Percentiles rank a stretch among this genome's conserved stretches.
Conservation (phyloP, 1,140 invertebrate species). For the Heliconius hermathena region DNA sequence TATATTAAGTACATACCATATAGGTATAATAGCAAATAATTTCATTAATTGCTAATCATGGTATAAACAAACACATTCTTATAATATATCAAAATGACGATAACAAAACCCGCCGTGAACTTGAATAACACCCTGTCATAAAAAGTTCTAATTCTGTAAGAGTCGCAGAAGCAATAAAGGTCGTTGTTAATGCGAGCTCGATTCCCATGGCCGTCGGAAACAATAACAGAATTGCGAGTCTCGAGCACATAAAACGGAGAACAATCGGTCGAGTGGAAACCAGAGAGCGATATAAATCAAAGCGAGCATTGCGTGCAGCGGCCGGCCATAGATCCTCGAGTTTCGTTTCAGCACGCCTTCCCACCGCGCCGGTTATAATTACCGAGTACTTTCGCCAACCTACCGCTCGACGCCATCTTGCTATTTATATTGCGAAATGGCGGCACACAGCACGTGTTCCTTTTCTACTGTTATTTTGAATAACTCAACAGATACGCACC, state of each 20-base stretch:
- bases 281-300: conserved; percentile 79
- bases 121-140: conserved; percentile 37
- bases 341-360: conserved; percentile 73
- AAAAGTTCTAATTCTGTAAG: conserved; percentile 46
- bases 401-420: conserved; percentile 77
- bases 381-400: conserved; percentile 78
- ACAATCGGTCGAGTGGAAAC: conserved; percentile 76
- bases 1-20: neutral
- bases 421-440: conserved; percentile 80
- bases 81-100: neutral
- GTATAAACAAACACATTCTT: too few species aligned
- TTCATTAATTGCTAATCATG: neutral
- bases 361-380: conserved; percentile 73
- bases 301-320: conserved; percentile 74
- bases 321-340: conserved; percentile 74
- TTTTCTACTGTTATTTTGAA: conserved; percentile 66
- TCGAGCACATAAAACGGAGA: conserved; percentile 69
- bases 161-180: conserved; percentile 59
- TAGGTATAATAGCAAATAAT: neutral
- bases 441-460: conserved; percentile 68
- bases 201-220: conserved; percentile 74
- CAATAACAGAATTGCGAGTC: conserved; percentile 72
- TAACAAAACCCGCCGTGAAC: conserved; percentile 45
- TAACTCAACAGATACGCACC: conserved; percentile 33
- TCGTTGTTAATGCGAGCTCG: conserved; percentile 54